phyloP scores from a whole-genome alignment of 2,797 vertebrate genomes.

The Lerista edwardsae region DNA sequence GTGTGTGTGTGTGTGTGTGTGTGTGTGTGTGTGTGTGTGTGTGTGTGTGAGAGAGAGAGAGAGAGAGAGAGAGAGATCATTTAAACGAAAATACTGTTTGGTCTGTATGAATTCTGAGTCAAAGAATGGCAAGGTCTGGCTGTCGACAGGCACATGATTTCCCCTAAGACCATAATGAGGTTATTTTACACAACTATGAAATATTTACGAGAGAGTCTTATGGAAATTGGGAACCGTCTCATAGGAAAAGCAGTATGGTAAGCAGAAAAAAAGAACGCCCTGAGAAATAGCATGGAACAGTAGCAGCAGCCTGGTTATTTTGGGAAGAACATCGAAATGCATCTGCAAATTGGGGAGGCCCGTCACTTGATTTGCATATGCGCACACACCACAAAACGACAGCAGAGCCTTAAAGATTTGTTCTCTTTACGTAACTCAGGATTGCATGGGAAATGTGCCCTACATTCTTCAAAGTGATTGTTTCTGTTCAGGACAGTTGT shows the following conservation, averaged over 20 bases:
- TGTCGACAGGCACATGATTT: background rate
- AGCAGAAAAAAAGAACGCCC: background rate
- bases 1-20: no score
- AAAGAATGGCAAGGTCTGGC: background rate
- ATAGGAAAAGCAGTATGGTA: background rate
- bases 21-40: no score
- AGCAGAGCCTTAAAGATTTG: no score
- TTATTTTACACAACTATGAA: background rate
- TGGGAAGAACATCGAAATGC: background rate
- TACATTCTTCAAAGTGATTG: background rate
- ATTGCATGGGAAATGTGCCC: no score
- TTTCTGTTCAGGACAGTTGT: background rate
- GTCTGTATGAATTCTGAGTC: background rate
- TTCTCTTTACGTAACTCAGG: background rate
- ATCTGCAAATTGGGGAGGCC: background rate
- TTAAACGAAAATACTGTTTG: background rate
- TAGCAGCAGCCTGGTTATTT: background rate
- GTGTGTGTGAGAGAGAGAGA: no score
- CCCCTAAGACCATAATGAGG: background rate
- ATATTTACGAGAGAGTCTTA: constrained; percentile 5
- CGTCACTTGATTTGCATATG: background rate
- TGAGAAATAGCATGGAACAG: background rate
- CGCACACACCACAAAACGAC: background rate
- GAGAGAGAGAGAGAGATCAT: background rate
- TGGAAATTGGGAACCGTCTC: constrained; percentile 13